These are phyloP conservation scores for Eupithecia exiguata DNA, from an alignment of 2,888 invertebrate species.

Conservation along the genomic window DNA sequence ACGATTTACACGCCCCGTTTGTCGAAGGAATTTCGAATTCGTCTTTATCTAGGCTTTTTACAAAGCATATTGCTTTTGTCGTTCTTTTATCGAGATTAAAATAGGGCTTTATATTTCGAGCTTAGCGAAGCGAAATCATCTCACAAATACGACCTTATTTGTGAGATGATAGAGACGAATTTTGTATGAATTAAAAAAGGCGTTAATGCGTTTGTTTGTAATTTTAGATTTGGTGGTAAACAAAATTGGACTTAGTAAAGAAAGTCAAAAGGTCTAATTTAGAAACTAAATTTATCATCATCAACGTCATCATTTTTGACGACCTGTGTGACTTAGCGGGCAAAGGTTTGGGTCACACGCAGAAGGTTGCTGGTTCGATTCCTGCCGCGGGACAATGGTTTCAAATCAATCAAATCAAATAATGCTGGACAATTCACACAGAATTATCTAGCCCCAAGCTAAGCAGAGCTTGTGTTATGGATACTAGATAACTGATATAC, in stretches of 20 bases:
- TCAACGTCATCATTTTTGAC: too few relatives aligned
- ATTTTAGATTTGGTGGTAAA: background rate
- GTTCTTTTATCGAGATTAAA: conserved; percentile 19
- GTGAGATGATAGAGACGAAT: background rate
- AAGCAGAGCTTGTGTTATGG: too few relatives aligned
- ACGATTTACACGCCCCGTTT: conserved; percentile 26
- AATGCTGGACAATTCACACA: too few relatives aligned
- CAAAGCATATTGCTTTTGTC: conserved; percentile 24
- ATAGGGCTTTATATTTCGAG: conserved; percentile 2
- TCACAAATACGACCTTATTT: too few relatives aligned
- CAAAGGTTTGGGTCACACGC: too few relatives aligned
- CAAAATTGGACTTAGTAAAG: background rate
- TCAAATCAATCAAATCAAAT: too few relatives aligned
- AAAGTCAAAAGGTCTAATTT: background rate
- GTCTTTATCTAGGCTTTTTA: conserved; percentile 18
- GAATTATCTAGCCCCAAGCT: too few relatives aligned
- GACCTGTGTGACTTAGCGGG: too few relatives aligned
- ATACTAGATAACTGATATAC: too few relatives aligned
- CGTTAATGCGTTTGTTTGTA: background rate
- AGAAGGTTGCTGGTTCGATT: too few relatives aligned
- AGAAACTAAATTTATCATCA: too few relatives aligned
- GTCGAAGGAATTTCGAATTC: conserved; percentile 19
- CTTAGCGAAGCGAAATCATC: conserved; percentile 11
- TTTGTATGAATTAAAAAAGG: background rate
- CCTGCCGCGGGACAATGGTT: too few relatives aligned